These are phyloP conservation scores for Apodemia mormo DNA, from an alignment of 2,888 invertebrate species.

Conservation along the genomic window DNA sequence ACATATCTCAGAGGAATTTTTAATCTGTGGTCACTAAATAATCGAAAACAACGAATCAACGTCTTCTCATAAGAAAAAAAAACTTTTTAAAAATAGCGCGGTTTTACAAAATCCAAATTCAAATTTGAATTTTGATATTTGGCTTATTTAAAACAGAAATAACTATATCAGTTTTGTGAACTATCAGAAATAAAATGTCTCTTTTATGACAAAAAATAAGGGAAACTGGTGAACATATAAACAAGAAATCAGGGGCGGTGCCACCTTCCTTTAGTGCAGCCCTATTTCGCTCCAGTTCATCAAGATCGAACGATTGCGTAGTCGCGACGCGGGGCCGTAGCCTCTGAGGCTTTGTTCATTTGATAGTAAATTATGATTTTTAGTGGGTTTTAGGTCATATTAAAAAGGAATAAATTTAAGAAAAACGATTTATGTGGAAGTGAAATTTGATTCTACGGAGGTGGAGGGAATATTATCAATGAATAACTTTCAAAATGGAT, in stretches of 20 bases:
- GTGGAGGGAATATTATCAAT: constrained; percentile 27
- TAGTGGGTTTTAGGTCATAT: constrained; percentile 47
- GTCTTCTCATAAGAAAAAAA: constrained; percentile 13
- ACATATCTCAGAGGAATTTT: no score
- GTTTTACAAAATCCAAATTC: constrained; percentile 48
- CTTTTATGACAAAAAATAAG: neutral
- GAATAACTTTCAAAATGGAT: constrained; percentile 62
- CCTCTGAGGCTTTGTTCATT: constrained; percentile 48
- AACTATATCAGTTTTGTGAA: neutral
- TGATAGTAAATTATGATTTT: constrained; percentile 39
- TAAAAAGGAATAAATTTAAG: constrained; percentile 28
- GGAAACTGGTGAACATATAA: constrained; percentile 19
- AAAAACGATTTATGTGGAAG: constrained; percentile 39
- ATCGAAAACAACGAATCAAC: constrained; percentile 5
- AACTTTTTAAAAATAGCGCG: constrained; percentile 60
- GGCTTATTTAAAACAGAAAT: constrained; percentile 24
- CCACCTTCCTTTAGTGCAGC: constrained; percentile 77
- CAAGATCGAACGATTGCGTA: constrained; percentile 78
- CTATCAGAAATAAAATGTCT: neutral
- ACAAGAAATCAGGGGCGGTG: constrained; percentile 45
- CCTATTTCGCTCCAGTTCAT: constrained; percentile 76
- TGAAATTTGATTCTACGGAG: constrained; percentile 14
- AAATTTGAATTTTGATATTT: constrained; percentile 50
- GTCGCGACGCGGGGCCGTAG: constrained; percentile 59
- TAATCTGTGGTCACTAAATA: neutral